phyloP scores from a whole-genome alignment of 2,113 vertebrate genomes.

The Dryoscopus gambensis region DNA sequence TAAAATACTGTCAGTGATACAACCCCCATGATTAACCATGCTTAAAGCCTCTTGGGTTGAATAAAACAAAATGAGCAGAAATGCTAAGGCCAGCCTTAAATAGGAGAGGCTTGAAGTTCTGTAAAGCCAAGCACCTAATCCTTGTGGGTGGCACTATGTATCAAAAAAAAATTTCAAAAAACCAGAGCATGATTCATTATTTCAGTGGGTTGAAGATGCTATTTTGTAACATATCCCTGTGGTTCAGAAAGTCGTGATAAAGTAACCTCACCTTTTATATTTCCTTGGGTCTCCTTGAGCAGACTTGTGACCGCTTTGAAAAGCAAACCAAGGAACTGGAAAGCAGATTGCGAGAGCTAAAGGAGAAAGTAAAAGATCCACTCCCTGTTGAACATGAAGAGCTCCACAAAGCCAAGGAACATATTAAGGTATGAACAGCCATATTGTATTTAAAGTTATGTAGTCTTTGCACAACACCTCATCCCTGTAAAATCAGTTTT shows the following conservation, averaged over 20 bases:
- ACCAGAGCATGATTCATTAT: not conserved
- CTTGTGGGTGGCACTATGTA: not conserved
- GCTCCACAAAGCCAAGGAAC: conserved; percentile 70
- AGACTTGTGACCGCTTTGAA: conserved; percentile 86
- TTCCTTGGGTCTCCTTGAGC: conserved; percentile 7
- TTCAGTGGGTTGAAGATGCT: not conserved
- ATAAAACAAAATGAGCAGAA: not conserved
- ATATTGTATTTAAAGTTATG: not conserved
- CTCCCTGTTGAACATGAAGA: conserved; percentile 78
- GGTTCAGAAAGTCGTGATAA: not conserved
- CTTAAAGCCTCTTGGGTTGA: not conserved
- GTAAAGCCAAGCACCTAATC: not conserved
- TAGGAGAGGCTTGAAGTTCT: not conserved
- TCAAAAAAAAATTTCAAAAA: not conserved
- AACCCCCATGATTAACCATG: not conserved
- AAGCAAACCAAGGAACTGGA: conserved; percentile 66
- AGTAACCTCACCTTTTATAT: not conserved
- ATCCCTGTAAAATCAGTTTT: not conserved
- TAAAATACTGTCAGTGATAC: not conserved
- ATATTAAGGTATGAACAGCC: conserved; percentile 75
- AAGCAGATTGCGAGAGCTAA: conserved; percentile 71
- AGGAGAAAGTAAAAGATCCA: conserved; percentile 70
- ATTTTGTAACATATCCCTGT: not conserved
- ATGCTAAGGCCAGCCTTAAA: not conserved
- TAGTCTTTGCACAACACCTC: not conserved